These are phyloP conservation scores for Orius insidiosus DNA, from an alignment of 1,140 invertebrate species.

Conservation along the genomic window DNA sequence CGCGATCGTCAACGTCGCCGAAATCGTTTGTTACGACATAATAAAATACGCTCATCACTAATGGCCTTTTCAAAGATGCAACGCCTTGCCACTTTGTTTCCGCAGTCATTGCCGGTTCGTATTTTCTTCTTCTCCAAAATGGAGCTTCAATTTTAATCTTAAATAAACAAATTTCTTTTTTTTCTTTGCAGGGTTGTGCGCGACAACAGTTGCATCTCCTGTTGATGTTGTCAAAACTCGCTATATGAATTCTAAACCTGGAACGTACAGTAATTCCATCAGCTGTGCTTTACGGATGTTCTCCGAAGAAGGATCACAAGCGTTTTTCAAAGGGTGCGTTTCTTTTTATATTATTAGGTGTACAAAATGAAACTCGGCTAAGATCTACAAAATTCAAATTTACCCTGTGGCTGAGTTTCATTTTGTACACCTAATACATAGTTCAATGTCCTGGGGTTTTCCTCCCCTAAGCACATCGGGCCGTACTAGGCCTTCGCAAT, in stretches of 20 bases:
- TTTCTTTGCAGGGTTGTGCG: slow-evolving; percentile 34
- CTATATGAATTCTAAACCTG: slow-evolving; percentile 47
- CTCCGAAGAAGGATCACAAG: slow-evolving; percentile 35
- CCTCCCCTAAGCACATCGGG: no score
- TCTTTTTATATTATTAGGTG: no score
- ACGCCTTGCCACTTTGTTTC: slow-evolving; percentile 47
- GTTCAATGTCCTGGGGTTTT: no score
- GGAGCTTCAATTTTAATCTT: background rate
- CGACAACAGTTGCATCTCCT: slow-evolving; percentile 45
- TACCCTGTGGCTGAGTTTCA: no score
- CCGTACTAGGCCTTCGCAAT: no score
- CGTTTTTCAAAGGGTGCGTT: slow-evolving; percentile 44
- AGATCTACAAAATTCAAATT: no score
- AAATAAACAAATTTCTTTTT: background rate
- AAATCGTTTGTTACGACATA: slow-evolving; percentile 56
- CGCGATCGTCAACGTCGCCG: slow-evolving; percentile 49
- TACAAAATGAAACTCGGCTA: no score
- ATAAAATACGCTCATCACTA: slow-evolving; percentile 42
- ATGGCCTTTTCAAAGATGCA: slow-evolving; percentile 37
- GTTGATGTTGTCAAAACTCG: slow-evolving; percentile 53
- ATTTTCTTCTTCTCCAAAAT: no score
- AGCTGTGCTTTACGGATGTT: slow-evolving; percentile 42
- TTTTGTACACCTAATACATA: no score
- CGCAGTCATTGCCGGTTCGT: slow-evolving; percentile 38
- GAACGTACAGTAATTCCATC: slow-evolving; percentile 42